phyloP scores from a whole-genome alignment of 2,888 invertebrate genomes.

The Cerceris ruficornis region DNA sequence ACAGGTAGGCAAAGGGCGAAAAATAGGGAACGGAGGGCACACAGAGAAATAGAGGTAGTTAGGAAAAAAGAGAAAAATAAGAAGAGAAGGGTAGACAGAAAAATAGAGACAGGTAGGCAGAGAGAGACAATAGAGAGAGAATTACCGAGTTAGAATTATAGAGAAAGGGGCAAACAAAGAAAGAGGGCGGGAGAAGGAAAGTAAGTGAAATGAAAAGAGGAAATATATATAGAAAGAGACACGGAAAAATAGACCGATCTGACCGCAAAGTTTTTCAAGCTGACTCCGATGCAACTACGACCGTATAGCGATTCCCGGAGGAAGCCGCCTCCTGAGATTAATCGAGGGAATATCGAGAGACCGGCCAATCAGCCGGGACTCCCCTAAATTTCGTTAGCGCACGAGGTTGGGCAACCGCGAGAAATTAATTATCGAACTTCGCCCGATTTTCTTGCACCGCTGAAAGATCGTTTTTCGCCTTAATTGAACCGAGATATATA shows the following conservation, averaged over 20 bases:
- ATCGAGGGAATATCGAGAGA: slow-evolving; percentile 57
- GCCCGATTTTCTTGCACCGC: slow-evolving; percentile 41
- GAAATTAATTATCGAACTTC: slow-evolving; percentile 57
- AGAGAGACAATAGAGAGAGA: no score
- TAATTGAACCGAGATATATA: slow-evolving; percentile 37
- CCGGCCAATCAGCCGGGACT: slow-evolving; percentile 17
- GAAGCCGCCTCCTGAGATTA: slow-evolving; percentile 48
- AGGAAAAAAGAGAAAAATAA: no score
- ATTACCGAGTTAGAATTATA: no score
- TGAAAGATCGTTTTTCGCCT: slow-evolving; percentile 20
- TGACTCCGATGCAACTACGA: slow-evolving; percentile 10
- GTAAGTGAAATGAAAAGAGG: no score
- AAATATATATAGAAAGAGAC: no score
- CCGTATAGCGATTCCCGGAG: slow-evolving; percentile 25
- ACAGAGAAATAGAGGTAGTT: no score
- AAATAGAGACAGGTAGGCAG: no score
- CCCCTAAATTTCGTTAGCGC: slow-evolving; percentile 52
- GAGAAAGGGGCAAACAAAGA: no score
- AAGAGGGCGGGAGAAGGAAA: no score
- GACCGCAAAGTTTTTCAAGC: slow-evolving; percentile 33
- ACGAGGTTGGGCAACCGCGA: slow-evolving; percentile 39
- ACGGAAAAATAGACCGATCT: neutral
- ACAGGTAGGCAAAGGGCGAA: no score
- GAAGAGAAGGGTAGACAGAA: no score
- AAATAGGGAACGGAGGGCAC: no score